These are phyloP conservation scores for Symphodus melops DNA, from an alignment of 2,113 vertebrate genomes.

Conservation along the genomic window DNA sequence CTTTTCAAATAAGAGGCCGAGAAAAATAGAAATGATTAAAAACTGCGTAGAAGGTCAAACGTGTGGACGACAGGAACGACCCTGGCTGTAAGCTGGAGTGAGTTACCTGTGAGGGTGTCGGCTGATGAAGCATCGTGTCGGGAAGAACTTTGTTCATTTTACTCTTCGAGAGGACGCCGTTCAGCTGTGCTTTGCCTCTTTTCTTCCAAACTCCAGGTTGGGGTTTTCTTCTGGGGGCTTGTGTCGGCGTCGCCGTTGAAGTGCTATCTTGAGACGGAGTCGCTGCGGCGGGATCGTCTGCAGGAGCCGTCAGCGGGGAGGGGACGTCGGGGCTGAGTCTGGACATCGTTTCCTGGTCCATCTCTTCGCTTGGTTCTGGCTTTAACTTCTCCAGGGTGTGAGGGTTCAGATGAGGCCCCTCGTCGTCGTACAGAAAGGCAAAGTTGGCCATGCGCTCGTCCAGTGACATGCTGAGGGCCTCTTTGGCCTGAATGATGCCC, in stretches of 20 bases:
- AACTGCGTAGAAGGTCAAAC: too few species aligned
- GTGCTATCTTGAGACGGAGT: constrained; percentile 59
- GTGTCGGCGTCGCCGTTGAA: constrained; percentile 49
- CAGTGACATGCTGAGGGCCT: constrained; percentile 85
- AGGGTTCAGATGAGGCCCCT: constrained; percentile 90
- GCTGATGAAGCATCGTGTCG: constrained; percentile 31
- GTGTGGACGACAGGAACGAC: too few species aligned
- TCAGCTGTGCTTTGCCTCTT: constrained; percentile 13
- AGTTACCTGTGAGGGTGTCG: constrained; percentile 51
- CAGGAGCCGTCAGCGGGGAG: constrained; percentile 15
- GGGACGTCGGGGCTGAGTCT: constrained; percentile 52
- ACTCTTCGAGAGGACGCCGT: constrained; percentile 4
- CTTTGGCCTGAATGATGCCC: constrained; percentile 90
- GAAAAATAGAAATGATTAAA: too few species aligned
- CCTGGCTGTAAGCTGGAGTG: too few species aligned
- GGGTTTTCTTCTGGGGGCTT: constrained; percentile 39
- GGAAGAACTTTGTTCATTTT: constrained; percentile 23
- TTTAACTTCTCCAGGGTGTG: constrained; percentile 83
- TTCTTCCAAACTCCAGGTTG: constrained; percentile 7
- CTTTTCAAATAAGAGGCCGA: too few species aligned
- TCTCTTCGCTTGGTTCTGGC: constrained; percentile 4
- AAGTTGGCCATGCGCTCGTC: constrained; percentile 91
- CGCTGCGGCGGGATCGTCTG: neutral
- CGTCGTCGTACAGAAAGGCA: constrained; percentile 88
- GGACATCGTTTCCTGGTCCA: constrained; percentile 22